phyloP scores from a whole-genome alignment of 1,140 invertebrate genomes.

The Oreohelix idahoensis region DNA sequence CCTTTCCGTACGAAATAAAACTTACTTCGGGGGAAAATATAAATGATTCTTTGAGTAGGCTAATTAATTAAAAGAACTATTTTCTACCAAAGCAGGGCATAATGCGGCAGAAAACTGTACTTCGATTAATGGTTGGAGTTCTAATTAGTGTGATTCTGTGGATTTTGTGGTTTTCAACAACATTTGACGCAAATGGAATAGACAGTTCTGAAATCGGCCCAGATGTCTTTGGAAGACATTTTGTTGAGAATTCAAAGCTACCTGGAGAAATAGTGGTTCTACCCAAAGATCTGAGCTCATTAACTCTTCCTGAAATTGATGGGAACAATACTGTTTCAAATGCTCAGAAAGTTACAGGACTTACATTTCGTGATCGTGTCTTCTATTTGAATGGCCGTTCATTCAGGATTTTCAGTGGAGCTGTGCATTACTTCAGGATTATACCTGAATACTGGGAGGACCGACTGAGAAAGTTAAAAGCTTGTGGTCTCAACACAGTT shows the following conservation, averaged over 20 bases:
- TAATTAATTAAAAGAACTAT: neutral
- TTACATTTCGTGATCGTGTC: slow-evolving; percentile 59
- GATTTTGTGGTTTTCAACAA: slow-evolving; percentile 17
- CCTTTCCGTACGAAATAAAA: too few relatives aligned
- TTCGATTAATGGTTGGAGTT: neutral
- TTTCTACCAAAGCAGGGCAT: neutral
- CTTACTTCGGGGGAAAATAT: too few relatives aligned
- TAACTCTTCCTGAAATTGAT: neutral
- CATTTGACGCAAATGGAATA: neutral
- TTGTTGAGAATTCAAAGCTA: neutral
- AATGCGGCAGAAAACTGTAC: slow-evolving; percentile 22
- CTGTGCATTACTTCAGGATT: slow-evolving; percentile 77
- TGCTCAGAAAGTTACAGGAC: neutral
- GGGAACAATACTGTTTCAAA: neutral
- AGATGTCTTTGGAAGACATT: neutral
- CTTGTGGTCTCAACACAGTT: slow-evolving; percentile 75
- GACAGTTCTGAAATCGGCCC: neutral
- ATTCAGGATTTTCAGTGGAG: slow-evolving; percentile 71
- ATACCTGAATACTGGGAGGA: slow-evolving; percentile 75
- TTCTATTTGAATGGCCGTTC: slow-evolving; percentile 64
- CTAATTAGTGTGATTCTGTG: slow-evolving; percentile 12
- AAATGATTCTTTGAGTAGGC: too few relatives aligned
- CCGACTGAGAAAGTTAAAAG: slow-evolving; percentile 75
- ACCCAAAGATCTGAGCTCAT: neutral
- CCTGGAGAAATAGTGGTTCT: neutral